A percentile compares a stretch with the other conserved stretches of the same genome.
Conservation (phyloP, 1,140 invertebrate genomes). For the Tribolium madens region DNA sequence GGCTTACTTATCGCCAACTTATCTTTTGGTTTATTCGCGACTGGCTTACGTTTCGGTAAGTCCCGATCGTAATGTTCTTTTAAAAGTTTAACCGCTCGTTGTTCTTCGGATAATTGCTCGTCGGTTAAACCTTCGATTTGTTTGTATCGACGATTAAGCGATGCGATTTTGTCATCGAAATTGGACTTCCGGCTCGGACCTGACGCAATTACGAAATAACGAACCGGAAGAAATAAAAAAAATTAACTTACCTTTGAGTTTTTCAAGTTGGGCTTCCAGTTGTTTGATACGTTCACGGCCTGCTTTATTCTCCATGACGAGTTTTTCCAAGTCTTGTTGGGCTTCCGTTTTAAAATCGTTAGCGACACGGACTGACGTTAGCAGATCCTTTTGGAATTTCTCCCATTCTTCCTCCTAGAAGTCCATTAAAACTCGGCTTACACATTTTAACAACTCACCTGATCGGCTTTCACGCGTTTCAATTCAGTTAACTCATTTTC, state of each 20-base stretch:
- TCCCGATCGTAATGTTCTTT: conserved; percentile 59
- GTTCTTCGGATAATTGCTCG: conserved; percentile 55
- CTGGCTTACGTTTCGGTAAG: conserved; percentile 50
- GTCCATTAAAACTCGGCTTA: neutral
- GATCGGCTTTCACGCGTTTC: conserved; percentile 70
- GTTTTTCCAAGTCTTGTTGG: conserved; percentile 83
- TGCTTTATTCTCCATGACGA: conserved; percentile 84
- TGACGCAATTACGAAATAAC: neutral
- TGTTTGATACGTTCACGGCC: conserved; percentile 82
- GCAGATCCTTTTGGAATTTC: conserved; percentile 92
- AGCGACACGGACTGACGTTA: conserved; percentile 93
- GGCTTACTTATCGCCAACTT: conserved; percentile 61
- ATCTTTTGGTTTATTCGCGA: conserved; percentile 58
- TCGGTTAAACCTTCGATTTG: conserved; percentile 58
- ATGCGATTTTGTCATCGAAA: neutral
- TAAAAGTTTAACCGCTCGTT: conserved; percentile 57
- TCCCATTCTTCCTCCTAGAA: conserved; percentile 87
- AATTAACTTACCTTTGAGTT: conserved; percentile 75
- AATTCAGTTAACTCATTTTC: conserved; percentile 73
- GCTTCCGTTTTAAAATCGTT: conserved; percentile 95
- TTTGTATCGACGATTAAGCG: conserved; percentile 44
- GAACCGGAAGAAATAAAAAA: neutral
- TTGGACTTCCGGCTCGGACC: neutral
- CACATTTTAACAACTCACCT: conserved; percentile 64
- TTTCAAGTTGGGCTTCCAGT: conserved; percentile 85